phyloP scores from a whole-genome alignment of 1,140 invertebrate genomes.

The Polypedilum vanderplanki region DNA sequence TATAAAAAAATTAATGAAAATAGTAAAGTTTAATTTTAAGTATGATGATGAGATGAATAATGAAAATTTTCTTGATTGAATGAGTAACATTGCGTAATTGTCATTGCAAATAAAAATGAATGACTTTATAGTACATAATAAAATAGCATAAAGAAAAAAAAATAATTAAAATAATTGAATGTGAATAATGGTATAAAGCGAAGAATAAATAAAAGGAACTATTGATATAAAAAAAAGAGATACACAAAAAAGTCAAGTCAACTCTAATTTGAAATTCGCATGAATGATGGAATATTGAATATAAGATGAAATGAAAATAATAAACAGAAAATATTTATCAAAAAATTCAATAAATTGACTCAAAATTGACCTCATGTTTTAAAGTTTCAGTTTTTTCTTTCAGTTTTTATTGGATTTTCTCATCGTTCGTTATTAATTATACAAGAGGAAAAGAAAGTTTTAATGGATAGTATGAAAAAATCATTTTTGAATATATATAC shows the following conservation, averaged over 20 bases:
- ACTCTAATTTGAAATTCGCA: neutral
- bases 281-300: slow-evolving; percentile 10
- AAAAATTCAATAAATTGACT: neutral
- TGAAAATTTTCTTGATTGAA: neutral
- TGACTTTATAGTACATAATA: slow-evolving; percentile 19
- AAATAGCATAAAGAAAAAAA: neutral
- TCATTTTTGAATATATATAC: too few relatives aligned
- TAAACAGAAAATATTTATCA: slow-evolving; percentile 20
- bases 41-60: neutral
- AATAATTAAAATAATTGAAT: slow-evolving; percentile 6
- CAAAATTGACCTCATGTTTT: too few relatives aligned
- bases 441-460: too few relatives aligned
- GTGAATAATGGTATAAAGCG: neutral
- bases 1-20: slow-evolving; percentile 14
- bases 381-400: too few relatives aligned
- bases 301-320: slow-evolving; percentile 16
- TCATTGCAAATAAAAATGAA: slow-evolving; percentile 7
- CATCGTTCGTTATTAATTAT: too few relatives aligned
- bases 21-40: neutral
- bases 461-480: too few relatives aligned
- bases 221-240: neutral
- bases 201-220: neutral
- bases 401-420: too few relatives aligned
- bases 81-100: neutral
- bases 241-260: slow-evolving; percentile 2